A percentile compares a stretch with the other conserved stretches of the same genome.
phyloP scores from a whole-genome alignment of 1,140 invertebrate species.

The Drosophila santomea region DNA sequence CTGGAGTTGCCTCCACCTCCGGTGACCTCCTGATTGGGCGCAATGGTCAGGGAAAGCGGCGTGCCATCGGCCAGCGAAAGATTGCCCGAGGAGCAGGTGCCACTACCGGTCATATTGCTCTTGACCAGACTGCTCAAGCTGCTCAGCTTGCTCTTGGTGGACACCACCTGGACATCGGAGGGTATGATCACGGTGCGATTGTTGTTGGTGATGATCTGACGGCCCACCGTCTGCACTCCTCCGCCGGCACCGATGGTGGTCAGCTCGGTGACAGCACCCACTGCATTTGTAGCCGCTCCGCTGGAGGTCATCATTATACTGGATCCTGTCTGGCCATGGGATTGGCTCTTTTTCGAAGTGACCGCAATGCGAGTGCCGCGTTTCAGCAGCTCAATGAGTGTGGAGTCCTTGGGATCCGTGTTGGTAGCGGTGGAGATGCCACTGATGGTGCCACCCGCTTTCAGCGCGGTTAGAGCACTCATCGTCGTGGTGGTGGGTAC shows the following conservation, averaged over 20 bases:
- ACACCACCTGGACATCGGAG: constrained; percentile 77
- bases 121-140: constrained; percentile 35
- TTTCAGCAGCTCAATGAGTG: constrained; percentile 87
- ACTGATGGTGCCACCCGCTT: constrained; percentile 52
- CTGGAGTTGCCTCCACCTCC: constrained; percentile 15
- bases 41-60: constrained; percentile 76
- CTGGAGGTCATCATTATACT: constrained; percentile 48
- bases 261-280: constrained; percentile 36
- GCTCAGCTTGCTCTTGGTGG: constrained; percentile 67
- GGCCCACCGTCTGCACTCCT: constrained; percentile 43
- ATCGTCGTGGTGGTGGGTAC: constrained; percentile 74
- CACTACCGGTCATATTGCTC: constrained; percentile 9
- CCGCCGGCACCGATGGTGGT: constrained; percentile 44
- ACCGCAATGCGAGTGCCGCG: constrained; percentile 90
- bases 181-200: constrained; percentile 82
- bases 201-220: constrained; percentile 80
- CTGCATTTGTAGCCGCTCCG: constrained; percentile 6
- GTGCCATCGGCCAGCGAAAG: constrained; percentile 70
- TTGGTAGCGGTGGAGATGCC: constrained; percentile 50
- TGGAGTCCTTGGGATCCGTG: constrained; percentile 85
- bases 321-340: constrained; percentile 41
- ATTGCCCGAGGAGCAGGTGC: constrained; percentile 30
- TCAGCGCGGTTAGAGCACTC: constrained; percentile 66
- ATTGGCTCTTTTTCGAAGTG: constrained; percentile 81
- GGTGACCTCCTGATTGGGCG: constrained; percentile 47